Conservation (phyloP, 2,797 vertebrate species). For the Tokudaia tokunoshimensis region DNA sequence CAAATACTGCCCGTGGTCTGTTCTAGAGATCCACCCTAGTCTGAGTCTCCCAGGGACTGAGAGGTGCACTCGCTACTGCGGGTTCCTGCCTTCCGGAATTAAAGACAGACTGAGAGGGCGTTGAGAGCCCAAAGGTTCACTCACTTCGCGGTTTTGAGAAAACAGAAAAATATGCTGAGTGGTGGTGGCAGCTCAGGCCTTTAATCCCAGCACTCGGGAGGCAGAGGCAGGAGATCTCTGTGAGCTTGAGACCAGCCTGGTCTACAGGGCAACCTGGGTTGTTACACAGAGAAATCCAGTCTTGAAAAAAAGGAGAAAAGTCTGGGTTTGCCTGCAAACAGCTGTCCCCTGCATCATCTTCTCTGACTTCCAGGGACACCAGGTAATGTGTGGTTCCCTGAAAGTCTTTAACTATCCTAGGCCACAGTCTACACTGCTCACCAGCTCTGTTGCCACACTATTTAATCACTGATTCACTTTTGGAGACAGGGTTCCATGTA, state of each 20-base stretch:
- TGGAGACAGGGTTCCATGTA: neutral
- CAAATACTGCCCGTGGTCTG: neutral
- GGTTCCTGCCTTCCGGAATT: neutral
- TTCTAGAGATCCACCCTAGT: neutral
- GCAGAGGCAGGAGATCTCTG: neutral
- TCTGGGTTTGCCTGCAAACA: neutral
- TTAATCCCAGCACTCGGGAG: neutral
- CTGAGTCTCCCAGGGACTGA: neutral
- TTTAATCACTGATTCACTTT: neutral
- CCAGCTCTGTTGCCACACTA: neutral
- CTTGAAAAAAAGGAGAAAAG: neutral
- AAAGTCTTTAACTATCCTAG: fast-evolving
- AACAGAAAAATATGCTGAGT: neutral
- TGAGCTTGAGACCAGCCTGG: neutral
- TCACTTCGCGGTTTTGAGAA: neutral
- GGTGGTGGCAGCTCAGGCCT: neutral
- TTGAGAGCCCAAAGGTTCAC: neutral
- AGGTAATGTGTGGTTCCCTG: neutral
- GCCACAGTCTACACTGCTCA: neutral
- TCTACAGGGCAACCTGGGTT: neutral
- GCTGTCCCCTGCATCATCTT: neutral
- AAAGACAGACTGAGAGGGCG: neutral
- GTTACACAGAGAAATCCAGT: neutral
- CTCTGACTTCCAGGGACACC: neutral
- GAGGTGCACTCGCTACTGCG: neutral